phyloP scores from a whole-genome alignment of 2,113 vertebrate species.

The Onychostoma macrolepis region DNA sequence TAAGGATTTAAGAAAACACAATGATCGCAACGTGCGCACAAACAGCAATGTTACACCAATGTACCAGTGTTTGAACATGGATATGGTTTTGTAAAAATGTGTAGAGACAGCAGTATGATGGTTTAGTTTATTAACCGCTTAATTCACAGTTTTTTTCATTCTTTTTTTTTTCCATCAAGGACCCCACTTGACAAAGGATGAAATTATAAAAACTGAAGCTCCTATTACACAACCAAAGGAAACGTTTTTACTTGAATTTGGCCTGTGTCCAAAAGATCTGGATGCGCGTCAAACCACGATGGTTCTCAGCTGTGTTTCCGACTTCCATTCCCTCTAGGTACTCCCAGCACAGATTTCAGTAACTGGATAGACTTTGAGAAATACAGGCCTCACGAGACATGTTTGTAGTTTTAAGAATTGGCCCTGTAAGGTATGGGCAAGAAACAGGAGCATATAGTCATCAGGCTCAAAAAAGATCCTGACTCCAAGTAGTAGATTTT shows the following conservation, averaged over 20 bases:
- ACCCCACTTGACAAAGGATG: conserved; percentile 32
- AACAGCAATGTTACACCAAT: background rate
- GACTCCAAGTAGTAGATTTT: conserved; percentile 58
- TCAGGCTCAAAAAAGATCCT: conserved; percentile 54
- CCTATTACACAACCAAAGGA: conserved; percentile 83
- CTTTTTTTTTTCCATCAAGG: background rate
- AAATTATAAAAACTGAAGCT: conserved; percentile 72
- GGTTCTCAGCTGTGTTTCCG: conserved; percentile 82
- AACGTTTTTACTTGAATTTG: conserved; percentile 85
- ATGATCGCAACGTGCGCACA: background rate
- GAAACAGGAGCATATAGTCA: conserved; percentile 55
- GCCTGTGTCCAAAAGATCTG: conserved; percentile 84
- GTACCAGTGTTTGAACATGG: background rate
- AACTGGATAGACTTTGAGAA: conserved; percentile 77
- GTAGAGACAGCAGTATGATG: conserved; percentile 1
- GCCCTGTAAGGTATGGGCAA: conserved; percentile 63
- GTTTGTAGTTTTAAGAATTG: conserved; percentile 78
- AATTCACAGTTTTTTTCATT: conserved; percentile 22
- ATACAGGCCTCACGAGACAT: conserved; percentile 66
- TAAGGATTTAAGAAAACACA: background rate
- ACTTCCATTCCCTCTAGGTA: conserved; percentile 81
- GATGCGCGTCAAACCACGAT: conserved; percentile 81
- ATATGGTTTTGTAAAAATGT: conserved; percentile 4
- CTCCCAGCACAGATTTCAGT: conserved; percentile 76
- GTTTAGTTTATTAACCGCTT: conserved; percentile 35